Base-by-base conservation (phyloP, 1,140 invertebrate species). In the Propsilocerus akamusi region DNA sequence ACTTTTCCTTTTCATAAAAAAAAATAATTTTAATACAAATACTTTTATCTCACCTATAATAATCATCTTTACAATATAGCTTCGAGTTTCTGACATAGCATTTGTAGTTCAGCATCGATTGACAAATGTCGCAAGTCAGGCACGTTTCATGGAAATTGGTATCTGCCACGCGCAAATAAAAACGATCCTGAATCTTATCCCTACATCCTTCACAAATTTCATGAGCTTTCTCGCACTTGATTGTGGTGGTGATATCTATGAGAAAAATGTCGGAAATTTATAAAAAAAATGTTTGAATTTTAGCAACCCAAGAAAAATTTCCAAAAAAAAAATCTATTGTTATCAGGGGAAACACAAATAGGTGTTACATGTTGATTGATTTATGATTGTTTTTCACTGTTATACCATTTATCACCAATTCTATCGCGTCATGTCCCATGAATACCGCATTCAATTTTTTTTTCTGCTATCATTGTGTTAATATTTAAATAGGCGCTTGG, bases 71-170 rank as follows among this genome's bases (percentile, higher is more conserved):
- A 68, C 93, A 97, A 71, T 93, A 95, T n/a, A 96, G 72, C 68
- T 95, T 93, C 57, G 84, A 76, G 63, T 94, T 90, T 51, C 88
- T 73, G 28, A 82, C 83, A 70, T 88, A 96, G 68, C 92, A 97
- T 24, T 87, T 89, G 60, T 89, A 80, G 24, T 80, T 76, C 4
- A 97, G 75, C 6, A 82, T 81, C 30, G 79, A 72, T n/a, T 83
- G 81, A 67, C 93, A 97, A 14, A 90, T 85, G 58, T 79, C 81
- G 68, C 93, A 97, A 51, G 81, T 77, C 28, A 96, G 74, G 67
- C 93, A 97, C 53, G 83, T 81, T 63, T 96, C 92, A 68, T 97
- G 93, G 81, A 91, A 97, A 55, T 81, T 89, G 25, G 80, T 73
- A 53, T 94, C 90, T 41, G 83, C 86, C 5, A 97, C 88, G 59